Evolutionary conservation across 2,888 invertebrate genomes (phyloP).

Genomic region (Elaeidobius kamerunicus): DNA sequence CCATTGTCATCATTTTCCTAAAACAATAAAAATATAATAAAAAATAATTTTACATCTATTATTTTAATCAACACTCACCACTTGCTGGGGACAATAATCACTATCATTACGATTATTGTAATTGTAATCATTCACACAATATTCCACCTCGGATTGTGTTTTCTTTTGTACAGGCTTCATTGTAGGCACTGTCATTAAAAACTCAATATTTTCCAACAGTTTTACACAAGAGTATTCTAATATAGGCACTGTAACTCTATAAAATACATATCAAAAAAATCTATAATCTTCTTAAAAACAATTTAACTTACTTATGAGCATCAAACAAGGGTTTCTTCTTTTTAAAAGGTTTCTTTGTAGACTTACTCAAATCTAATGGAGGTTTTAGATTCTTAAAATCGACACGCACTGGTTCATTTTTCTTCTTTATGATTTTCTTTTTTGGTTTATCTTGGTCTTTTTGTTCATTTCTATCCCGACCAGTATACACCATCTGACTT

Average conservation of each 20-base stretch:
- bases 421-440: conserved; percentile 1
- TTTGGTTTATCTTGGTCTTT: conserved; percentile 12
- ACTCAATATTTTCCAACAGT: conserved; percentile 29
- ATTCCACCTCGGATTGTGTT: conserved; percentile 38
- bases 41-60: not conserved
- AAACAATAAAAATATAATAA: conserved; percentile 6
- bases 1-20: conserved; percentile 28
- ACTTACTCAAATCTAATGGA: conserved; percentile 22
- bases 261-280: conserved; percentile 14
- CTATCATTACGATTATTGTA: conserved; percentile 57
- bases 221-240: conserved; percentile 25
- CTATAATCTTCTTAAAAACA: not conserved
- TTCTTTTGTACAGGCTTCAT: conserved; percentile 25
- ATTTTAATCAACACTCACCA: conserved; percentile 9
- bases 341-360: conserved; percentile 27
- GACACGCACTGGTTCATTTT: conserved; percentile 1
- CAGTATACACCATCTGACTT: conserved; percentile 13
- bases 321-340: conserved; percentile 23
- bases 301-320: conserved; percentile 30
- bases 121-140: conserved; percentile 51
- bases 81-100: conserved; percentile 49
- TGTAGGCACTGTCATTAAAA: conserved; percentile 33
- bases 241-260: conserved; percentile 36
- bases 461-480: conserved; percentile 11
- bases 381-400: conserved; percentile 1